These are phyloP conservation scores for Bicyclus anynana DNA, from an alignment of 1,140 invertebrate genomes.

Conservation along the genomic window DNA sequence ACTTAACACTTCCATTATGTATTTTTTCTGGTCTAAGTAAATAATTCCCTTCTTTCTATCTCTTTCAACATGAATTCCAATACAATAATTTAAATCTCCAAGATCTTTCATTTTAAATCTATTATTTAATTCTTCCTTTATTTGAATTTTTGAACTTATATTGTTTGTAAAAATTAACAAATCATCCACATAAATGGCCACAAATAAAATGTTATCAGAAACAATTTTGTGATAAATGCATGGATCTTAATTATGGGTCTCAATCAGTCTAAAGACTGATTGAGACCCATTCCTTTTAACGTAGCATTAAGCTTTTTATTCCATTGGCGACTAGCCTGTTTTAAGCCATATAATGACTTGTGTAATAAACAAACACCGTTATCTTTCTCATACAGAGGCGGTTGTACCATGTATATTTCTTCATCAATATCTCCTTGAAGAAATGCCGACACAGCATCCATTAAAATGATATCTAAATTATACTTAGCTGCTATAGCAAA, in stretches of 20 bases:
- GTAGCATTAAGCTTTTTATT: conserved; percentile 28
- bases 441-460: conserved; percentile 49
- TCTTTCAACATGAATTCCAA: conserved; percentile 34
- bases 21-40: conserved; percentile 29
- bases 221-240: conserved; percentile 31
- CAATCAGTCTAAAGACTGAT: no score
- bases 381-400: conserved; percentile 37
- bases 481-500: conserved; percentile 48
- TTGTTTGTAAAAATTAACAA: conserved; percentile 13
- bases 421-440: conserved; percentile 67
- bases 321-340: conserved; percentile 46
- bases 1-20: conserved; percentile 29
- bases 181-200: conserved; percentile 30
- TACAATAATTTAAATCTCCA: conserved; percentile 25
- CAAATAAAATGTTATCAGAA: conserved; percentile 18
- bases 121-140: conserved; percentile 19
- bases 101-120: conserved; percentile 35
- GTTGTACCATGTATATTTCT: conserved; percentile 58
- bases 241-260: conserved; percentile 18
- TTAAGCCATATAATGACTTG: conserved; percentile 64
- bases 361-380: conserved; percentile 50
- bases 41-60: conserved; percentile 27
- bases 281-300: conserved; percentile 27
- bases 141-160: conserved; percentile 10
- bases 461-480: conserved; percentile 40